phyloP scores from a whole-genome alignment of 2,797 vertebrate species.

The Danio tinwini region DNA sequence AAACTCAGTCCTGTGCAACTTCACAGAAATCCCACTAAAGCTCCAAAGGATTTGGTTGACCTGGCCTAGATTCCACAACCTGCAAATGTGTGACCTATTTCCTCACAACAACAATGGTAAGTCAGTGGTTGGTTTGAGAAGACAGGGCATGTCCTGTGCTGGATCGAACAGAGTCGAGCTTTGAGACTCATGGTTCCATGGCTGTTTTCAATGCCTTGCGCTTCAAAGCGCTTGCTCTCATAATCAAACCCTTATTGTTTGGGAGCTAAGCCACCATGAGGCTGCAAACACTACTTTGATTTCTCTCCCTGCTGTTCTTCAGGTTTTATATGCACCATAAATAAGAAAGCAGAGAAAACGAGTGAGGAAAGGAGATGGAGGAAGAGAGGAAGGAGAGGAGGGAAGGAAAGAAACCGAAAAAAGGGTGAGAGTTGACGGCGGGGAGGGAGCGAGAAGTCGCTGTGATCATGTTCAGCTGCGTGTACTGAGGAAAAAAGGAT shows the following conservation, averaged over 20 bases:
- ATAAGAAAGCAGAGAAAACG: constrained; percentile 36
- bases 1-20: constrained; percentile 39
- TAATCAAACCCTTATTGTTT: constrained; percentile 58
- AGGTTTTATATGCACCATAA: constrained; percentile 62
- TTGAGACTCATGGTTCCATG: constrained; percentile 47
- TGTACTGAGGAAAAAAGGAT: constrained; percentile 72
- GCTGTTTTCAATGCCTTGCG: constrained; percentile 36
- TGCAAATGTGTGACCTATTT: constrained; percentile 51
- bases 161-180: constrained; percentile 19
- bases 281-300: constrained; percentile 55
- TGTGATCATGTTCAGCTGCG: constrained; percentile 73
- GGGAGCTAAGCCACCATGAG: constrained; percentile 51
- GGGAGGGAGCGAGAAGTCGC: neutral
- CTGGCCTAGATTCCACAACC: constrained; percentile 47
- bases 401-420: constrained; percentile 18
- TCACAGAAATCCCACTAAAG: constrained; percentile 30
- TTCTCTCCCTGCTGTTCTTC: constrained; percentile 49
- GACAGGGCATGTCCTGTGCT: constrained; percentile 14
- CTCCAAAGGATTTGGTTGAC: constrained; percentile 46
- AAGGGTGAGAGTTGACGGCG: constrained; percentile 18
- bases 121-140: constrained; percentile 34
- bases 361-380: constrained; percentile 38
- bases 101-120: constrained; percentile 27
- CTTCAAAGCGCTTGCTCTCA: constrained; percentile 51
- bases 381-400: constrained; percentile 5